A percentile compares a stretch with the other conserved stretches of the same genome.
phyloP scores from a whole-genome alignment of 2,797 vertebrate genomes.

The Halcyon badia region DNA sequence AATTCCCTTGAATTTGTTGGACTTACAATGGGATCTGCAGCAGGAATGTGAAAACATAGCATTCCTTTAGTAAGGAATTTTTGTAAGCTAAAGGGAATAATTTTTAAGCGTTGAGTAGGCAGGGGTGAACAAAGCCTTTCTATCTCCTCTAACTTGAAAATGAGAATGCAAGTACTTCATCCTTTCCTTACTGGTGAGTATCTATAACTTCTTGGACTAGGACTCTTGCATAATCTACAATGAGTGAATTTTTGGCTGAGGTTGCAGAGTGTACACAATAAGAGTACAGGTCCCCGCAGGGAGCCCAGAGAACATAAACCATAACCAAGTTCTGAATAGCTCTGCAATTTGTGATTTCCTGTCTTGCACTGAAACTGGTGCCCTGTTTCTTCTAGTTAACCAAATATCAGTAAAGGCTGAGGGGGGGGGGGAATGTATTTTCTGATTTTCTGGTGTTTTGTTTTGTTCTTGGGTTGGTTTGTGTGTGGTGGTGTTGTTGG shows the following conservation, averaged over 20 bases:
- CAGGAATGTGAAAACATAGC: background rate
- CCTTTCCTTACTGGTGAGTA: background rate
- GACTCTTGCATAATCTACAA: background rate
- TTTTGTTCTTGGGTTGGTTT: background rate
- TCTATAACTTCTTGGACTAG: background rate
- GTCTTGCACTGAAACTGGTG: background rate
- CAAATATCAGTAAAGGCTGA: rapidly evolving
- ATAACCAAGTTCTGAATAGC: background rate
- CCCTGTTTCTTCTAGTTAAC: background rate
- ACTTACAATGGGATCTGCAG: background rate
- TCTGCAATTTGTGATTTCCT: background rate
- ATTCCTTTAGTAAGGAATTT: background rate
- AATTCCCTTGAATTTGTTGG: background rate
- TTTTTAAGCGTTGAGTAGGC: background rate
- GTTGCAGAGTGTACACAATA: background rate
- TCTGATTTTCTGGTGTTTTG: background rate
- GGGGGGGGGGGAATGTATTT: rapidly evolving
- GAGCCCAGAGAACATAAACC: background rate
- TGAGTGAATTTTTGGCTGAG: background rate
- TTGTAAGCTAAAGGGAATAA: background rate
- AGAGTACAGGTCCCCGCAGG: background rate
- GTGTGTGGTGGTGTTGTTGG: background rate
- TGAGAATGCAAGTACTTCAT: background rate
- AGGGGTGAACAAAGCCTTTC: background rate
- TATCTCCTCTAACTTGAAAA: background rate